phyloP scores from a whole-genome alignment of 2,797 vertebrate species.

The Enteromius mattozi region DNA sequence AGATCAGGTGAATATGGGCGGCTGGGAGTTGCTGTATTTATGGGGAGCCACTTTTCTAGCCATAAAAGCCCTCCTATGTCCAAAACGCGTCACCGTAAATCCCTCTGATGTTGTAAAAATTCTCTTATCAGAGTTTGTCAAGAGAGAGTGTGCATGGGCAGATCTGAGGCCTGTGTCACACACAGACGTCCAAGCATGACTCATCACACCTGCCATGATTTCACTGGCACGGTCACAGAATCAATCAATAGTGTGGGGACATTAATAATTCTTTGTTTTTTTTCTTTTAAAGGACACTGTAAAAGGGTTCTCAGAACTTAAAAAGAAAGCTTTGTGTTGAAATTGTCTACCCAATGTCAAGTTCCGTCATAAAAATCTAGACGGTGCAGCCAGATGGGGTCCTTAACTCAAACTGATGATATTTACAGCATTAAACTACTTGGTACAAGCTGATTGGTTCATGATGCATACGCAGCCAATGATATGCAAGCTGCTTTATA shows the following conservation, averaged over 20 bases:
- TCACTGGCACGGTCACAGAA: neutral
- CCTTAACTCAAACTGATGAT: neutral
- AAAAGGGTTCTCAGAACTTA: neutral
- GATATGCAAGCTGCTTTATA: neutral
- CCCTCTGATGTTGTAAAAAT: slow-evolving; percentile 34
- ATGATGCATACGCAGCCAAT: neutral
- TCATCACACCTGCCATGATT: slow-evolving; percentile 22
- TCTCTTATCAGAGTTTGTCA: slow-evolving; percentile 38
- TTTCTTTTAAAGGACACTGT: slow-evolving; percentile 14
- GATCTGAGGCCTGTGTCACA: slow-evolving; percentile 27
- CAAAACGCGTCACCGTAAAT: slow-evolving; percentile 30
- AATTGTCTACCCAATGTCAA: neutral
- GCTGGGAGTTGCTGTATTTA: slow-evolving; percentile 26
- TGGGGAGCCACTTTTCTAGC: neutral
- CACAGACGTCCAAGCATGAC: slow-evolving; percentile 29
- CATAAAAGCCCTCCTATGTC: slow-evolving; percentile 13
- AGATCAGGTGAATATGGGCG: slow-evolving; percentile 19
- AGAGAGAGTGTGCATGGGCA: slow-evolving; percentile 33
- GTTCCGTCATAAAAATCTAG: neutral
- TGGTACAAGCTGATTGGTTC: neutral
- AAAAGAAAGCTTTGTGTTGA: neutral
- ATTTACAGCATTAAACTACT: neutral
- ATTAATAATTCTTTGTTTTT: slow-evolving; percentile 15
- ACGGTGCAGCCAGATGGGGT: neutral
- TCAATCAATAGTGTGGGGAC: neutral